These are phyloP conservation scores for Pyrocoelia pectoralis DNA, from an alignment of 2,888 invertebrate species.

Conservation along the genomic window DNA sequence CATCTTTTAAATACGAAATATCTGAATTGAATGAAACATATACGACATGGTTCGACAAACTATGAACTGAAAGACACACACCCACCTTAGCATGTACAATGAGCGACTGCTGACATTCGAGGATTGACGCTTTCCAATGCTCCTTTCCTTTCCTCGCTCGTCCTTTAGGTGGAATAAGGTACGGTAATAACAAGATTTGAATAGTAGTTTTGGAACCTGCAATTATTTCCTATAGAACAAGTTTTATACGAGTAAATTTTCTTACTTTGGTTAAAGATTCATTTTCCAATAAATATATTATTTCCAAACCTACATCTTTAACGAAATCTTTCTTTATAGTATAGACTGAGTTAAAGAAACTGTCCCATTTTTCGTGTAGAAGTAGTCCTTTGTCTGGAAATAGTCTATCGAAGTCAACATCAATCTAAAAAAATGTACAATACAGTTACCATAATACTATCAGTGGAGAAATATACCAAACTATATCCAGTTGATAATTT, in stretches of 20 bases:
- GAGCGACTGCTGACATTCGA: constrained; percentile 6
- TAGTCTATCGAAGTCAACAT: background rate
- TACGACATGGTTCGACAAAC: background rate
- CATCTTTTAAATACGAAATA: too few relatives aligned
- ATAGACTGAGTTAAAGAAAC: background rate
- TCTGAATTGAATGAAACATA: background rate
- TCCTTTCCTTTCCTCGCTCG: background rate
- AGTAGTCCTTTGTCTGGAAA: background rate
- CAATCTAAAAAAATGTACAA: background rate
- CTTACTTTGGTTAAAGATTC: background rate
- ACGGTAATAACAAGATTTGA: constrained; percentile 6
- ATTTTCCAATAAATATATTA: background rate
- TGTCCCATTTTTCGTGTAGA: background rate
- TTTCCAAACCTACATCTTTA: background rate
- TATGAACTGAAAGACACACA: background rate
- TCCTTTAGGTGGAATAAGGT: constrained; percentile 15
- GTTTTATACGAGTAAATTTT: background rate
- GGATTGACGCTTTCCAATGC: constrained; percentile 8
- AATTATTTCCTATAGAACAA: background rate
- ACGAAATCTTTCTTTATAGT: background rate
- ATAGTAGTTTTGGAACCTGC: background rate
- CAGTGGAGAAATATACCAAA: background rate
- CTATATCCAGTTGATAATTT: background rate
- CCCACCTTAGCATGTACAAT: constrained; percentile 8
- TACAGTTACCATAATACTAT: too few relatives aligned